Conservation (phyloP, 2,888 invertebrate genomes). For the Teinopalpus imperialis region DNA sequence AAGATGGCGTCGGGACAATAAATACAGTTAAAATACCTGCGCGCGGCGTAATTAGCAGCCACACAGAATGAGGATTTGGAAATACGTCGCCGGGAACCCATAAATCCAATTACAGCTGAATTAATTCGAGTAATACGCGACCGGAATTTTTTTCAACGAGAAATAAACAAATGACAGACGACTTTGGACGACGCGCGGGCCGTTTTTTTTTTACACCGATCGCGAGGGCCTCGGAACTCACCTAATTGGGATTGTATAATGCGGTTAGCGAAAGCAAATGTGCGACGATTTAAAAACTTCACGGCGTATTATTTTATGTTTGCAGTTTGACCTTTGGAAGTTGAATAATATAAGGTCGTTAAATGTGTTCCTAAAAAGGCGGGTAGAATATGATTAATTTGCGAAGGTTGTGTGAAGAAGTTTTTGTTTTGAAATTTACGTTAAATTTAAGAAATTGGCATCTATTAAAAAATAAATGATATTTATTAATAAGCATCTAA, state of each 20-base stretch:
- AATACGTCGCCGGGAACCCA: constrained; percentile 49
- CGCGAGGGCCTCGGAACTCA: constrained; percentile 16
- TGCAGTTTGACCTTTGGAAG: constrained; percentile 5
- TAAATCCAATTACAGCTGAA: constrained; percentile 73
- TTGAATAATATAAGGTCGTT: neutral
- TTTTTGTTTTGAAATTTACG: too few relatives aligned
- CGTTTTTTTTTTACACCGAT: constrained; percentile 16
- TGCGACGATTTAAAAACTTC: constrained; percentile 21
- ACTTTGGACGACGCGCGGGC: constrained; percentile 21
- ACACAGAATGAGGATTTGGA: constrained; percentile 50
- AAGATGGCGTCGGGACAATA: constrained; percentile 53
- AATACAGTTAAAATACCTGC: constrained; percentile 63
- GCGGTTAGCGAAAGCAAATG: constrained; percentile 22
- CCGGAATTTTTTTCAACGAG: constrained; percentile 36
- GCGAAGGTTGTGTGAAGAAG: too few relatives aligned
- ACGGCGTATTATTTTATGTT: constrained; percentile 20
- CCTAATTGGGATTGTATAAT: constrained; percentile 28
- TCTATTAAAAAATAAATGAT: too few relatives aligned
- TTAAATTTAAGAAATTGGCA: too few relatives aligned
- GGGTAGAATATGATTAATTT: too few relatives aligned
- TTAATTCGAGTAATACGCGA: constrained; percentile 61
- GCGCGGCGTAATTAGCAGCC: constrained; percentile 68
- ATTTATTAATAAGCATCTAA: too few relatives aligned
- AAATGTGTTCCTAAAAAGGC: neutral
- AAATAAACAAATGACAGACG: constrained; percentile 29